Base-by-base conservation (phyloP, 1,140 invertebrate species). In the Pseudachorutes palmiensis region DNA sequence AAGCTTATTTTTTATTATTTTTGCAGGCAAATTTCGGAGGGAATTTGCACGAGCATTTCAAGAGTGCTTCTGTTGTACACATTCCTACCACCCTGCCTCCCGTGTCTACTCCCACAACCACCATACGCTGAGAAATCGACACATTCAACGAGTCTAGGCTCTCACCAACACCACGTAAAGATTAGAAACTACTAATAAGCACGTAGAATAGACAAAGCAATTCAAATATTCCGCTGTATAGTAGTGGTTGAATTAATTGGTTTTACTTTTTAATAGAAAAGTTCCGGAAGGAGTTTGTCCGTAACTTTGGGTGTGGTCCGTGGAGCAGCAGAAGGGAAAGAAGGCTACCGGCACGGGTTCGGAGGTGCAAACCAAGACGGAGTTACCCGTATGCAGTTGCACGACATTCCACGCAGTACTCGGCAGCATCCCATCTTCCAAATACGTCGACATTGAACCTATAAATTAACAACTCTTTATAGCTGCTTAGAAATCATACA, bases 21-120 rank as follows among this genome's bases (percentile, higher is more conserved):
- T 77, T 82, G 22, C 79, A 86, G 85, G 83, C 30, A 86, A 86
- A 79, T 87, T 86, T 75, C 82, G 84, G 1, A 79, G 82, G 41
- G 84, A 86, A 74, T 86, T 87, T 72, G 82, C 78, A 5, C 80
- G 83, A 5, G 80, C 83, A 0, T 85, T 85, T 74, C 14, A 55
- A 55, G 80, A 80, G 64, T 85, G 83, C 70, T 62, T 72, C 41
- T 72, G 71, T 70, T 70, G 62, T 48, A 62, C 61, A 65, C 49
- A 73, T 66, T 61, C 65, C 30, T 73, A 70, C 58, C 63, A 30
- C 70, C 71, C 68, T 66, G 71, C 72, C 48, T 71, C 69, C 60
- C 72, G 72, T 28, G 70, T 73, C 57, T 73, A 70, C 66, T 71
- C 69, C 31, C 69, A 36, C 36, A 51, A 69, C 41, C 57, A 60